Evolutionary conservation across 2,797 vertebrate genomes (phyloP), one percentile per base, ranked within the genome.

Genomic region (Dermochelys coriacea): DNA sequence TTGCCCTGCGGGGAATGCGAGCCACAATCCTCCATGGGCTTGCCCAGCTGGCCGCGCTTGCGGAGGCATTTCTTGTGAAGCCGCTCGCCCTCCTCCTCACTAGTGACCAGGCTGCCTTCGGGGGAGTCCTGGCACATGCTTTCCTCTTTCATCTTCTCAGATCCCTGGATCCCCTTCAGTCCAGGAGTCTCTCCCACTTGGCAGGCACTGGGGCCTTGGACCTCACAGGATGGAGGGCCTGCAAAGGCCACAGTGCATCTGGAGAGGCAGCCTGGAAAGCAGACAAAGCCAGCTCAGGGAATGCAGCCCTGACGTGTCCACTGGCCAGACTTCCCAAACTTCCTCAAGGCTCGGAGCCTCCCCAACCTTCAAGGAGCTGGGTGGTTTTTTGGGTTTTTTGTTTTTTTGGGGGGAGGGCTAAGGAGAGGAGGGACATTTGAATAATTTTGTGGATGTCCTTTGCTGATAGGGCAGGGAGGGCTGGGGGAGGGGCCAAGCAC

Each of bases 141-240:
- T 93, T 99, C 98, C 96, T 99, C 99, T 97, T 99, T 98, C 99
- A 99, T 99, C 90, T 74, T 96, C 86, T 61, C 4, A 2, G 78
- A 54, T 27, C 68, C 64, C n/a, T n/a, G n/a, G 16, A 12, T 79
- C 84, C 52, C 75, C 45, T 82, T 61, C 71, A 29, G 61, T 29
- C 88, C 55, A 29, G 49, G 84, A 77, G 80, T 85, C 87, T 85
- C 88, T 89, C 80, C 81, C 88, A 75, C 75, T 91, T 86, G 1
- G 34, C n/a, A 4, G 86, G 57, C 1, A 5, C 81, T 47, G 75
- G 85, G 83, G 54, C 61, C 25, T 2, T 50, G 84, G 86, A 6
- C 74, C 75, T 92, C 89, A 85, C 27, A 34, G 12, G 77, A 15
- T 1, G 37, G 5, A 6, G 3, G 71, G 75, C 57, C 75, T 37